Evolutionary conservation across 2,797 vertebrate species (phyloP), one percentile per base, ranked within the genome.

Genomic region (Chromobotia macracanthus): DNA sequence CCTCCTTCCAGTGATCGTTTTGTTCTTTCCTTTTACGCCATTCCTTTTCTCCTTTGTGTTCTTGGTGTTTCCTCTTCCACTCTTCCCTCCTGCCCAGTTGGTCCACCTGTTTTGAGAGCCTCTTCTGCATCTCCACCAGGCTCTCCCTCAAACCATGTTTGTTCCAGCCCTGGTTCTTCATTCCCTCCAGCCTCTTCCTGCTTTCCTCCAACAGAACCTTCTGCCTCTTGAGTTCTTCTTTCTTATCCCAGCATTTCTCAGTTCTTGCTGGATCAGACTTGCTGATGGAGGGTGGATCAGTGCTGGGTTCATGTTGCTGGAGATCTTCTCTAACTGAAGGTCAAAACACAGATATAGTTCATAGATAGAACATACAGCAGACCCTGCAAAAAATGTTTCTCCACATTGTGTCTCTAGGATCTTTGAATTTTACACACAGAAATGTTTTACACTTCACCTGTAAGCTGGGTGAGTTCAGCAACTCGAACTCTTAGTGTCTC

Each of bases 191-290:
- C 63, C 92, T 87, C 73, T 86, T 88, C 78, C 86, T 85, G 86
- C 91, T 93, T 77, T 92, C 89, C 56, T 93, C 92, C 76, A 93
- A 64, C 7, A 92, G 91, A 55, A 41, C 66, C 67, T 88, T 93
- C 85, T 93, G 92, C 66, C 89, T 89, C 44, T 88, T 76, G 16
- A 93, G 91, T 77, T 91, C 91, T 1, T 53, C 58, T 69, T 61
- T 69, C 69, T 61, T 84, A 74, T 84, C 85, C 80, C 73, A 71
- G 70, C 12, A 78, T 77, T 67, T 80, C 31, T 89, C 87, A 13
- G 87, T 82, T 23, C 46, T 85, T n/a, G 83, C 56, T 44, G 85
- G 9, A 68, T 83, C 75, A 0, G 80, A 83, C 82, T 84, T 71
- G 44, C 75, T 79, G 7, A 19, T 66, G 1, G 87, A 85, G 48